phyloP scores from a whole-genome alignment of 2,797 vertebrate genomes.

The Monodelphis domestica region DNA sequence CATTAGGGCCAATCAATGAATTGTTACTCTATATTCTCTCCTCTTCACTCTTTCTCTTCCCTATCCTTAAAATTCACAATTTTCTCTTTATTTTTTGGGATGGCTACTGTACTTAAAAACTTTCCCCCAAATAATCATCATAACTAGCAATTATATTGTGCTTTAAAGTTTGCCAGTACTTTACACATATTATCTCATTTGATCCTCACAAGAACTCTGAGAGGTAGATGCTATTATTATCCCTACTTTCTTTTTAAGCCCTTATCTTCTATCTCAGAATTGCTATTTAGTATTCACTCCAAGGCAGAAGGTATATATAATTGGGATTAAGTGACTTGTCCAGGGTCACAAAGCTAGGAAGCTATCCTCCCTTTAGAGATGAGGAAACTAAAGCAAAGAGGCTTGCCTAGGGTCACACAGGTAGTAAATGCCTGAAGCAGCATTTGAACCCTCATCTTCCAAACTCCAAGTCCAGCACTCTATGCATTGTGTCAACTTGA shows the following conservation, averaged over 20 bases:
- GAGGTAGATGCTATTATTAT: no score
- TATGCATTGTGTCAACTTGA: not conserved
- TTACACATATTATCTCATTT: not conserved
- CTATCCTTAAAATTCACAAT: constrained; percentile 10
- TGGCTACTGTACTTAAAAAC: constrained; percentile 12
- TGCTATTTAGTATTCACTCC: no score
- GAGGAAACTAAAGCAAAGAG: not conserved
- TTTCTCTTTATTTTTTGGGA: constrained; percentile 30
- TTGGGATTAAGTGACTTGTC: no score
- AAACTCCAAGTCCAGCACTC: not conserved
- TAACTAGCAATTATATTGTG: not conserved
- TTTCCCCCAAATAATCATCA: not conserved
- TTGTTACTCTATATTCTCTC: not conserved
- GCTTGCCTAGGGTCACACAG: not conserved
- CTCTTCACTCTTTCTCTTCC: not conserved
- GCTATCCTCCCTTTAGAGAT: not conserved
- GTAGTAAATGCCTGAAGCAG: not conserved
- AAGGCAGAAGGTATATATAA: no score
- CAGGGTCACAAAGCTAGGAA: no score
- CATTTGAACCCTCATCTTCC: not conserved
- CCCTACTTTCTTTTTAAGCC: no score
- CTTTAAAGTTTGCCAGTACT: not conserved
- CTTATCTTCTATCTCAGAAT: no score
- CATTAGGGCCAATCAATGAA: no score
- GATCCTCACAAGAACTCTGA: not conserved